Evolutionary conservation across 2,113 vertebrate genomes (phyloP).

Genomic region (Pedionomus torquatus): DNA sequence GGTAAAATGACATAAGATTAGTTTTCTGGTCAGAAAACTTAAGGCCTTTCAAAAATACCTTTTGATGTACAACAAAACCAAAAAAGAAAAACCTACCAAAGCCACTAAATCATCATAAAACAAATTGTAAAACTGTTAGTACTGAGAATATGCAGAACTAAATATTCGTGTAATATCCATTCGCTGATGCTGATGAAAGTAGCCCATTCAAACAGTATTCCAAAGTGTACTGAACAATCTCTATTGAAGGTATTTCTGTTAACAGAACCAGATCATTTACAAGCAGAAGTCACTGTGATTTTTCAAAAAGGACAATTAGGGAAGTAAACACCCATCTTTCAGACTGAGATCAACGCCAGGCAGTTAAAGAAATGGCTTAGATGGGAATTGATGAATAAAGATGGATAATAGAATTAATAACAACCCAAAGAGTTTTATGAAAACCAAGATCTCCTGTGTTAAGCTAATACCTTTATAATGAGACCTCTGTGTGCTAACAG

Average conservation of each 20-base stretch:
- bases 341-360: neutral
- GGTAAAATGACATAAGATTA: neutral
- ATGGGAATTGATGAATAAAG: neutral
- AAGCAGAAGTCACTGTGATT: neutral
- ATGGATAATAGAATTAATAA: neutral
- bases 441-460: neutral
- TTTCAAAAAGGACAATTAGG: neutral
- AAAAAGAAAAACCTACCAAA: neutral
- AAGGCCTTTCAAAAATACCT: neutral
- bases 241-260: neutral
- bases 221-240: neutral
- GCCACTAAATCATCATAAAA: neutral
- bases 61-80: neutral
- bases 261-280: neutral
- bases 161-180: neutral
- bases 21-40: neutral
- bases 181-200: neutral
- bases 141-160: neutral
- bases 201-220: neutral
- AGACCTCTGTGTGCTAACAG: neutral
- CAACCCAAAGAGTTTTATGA: neutral
- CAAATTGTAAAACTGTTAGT: neutral
- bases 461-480: neutral
- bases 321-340: neutral
- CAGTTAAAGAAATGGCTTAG: neutral